Conservation (phyloP, 2,888 invertebrate genomes). For the Drosophila affinis region DNA sequence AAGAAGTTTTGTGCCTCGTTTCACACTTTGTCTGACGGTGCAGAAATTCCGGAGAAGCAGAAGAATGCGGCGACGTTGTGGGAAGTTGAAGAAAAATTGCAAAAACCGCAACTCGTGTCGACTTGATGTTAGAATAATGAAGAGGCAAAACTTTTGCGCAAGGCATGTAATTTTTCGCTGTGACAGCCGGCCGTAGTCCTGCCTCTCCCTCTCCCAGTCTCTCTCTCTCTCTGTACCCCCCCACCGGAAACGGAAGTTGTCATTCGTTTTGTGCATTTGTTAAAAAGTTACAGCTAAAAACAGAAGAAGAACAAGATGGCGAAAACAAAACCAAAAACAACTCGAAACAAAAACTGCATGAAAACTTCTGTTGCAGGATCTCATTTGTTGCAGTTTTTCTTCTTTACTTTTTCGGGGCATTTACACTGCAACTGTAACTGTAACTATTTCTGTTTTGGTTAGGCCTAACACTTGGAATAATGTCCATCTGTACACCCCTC, state of each 20-base stretch:
- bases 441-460: conserved; percentile 28
- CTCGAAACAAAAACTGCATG: conserved; percentile 57
- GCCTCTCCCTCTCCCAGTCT: background rate
- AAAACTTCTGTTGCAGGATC: conserved; percentile 65
- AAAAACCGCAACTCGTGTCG: conserved; percentile 80
- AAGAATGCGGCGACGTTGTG: conserved; percentile 26
- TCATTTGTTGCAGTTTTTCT: conserved; percentile 31
- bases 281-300: conserved; percentile 64
- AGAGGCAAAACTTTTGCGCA: conserved; percentile 82
- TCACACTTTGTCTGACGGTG: conserved; percentile 72
- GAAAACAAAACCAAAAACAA: conserved; percentile 42
- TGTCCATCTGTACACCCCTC: background rate
- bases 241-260: conserved; percentile 74
- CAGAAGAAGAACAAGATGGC: conserved; percentile 18
- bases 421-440: background rate
- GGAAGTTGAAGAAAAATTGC: conserved; percentile 72
- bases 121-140: conserved; percentile 82
- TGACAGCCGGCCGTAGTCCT: conserved; percentile 78
- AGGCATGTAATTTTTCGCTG: conserved; percentile 82
- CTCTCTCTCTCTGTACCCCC: background rate
- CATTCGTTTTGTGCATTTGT: conserved; percentile 80
- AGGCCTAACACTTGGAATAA: conserved; percentile 56
- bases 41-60: conserved; percentile 32
- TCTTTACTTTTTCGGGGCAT: conserved; percentile 13
- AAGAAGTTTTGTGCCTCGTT: conserved; percentile 68